phyloP scores from a whole-genome alignment of 2,888 invertebrate species.

The Acheta domesticus region DNA sequence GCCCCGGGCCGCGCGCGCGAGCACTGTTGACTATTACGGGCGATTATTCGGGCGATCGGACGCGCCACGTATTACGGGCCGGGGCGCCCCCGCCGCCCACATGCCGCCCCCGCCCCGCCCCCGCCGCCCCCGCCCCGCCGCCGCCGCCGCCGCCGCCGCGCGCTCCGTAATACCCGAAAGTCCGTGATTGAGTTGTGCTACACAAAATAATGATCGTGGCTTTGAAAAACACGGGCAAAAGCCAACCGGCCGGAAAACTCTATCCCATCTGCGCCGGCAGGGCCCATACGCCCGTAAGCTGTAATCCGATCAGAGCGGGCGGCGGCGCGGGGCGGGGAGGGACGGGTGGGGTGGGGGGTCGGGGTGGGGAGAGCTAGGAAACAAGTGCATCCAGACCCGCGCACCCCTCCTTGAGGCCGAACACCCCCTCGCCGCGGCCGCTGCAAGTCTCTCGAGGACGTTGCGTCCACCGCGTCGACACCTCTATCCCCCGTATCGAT shows the following conservation, averaged over 20 bases:
- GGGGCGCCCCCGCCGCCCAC: not conserved
- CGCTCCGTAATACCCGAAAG: conserved; percentile 19
- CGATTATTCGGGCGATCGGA: not conserved
- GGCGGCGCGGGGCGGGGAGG: not conserved
- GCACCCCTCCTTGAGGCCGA: too few relatives aligned
- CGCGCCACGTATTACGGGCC: not conserved
- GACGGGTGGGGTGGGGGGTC: too few relatives aligned
- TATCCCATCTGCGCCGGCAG: conserved; percentile 24
- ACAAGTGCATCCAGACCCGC: too few relatives aligned
- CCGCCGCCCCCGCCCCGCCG: not conserved
- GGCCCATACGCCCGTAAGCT: conserved; percentile 21
- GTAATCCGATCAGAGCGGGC: conserved; percentile 31
- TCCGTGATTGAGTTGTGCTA: conserved; percentile 33
- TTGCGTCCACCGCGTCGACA: too few relatives aligned
- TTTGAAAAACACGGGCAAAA: conserved; percentile 34
- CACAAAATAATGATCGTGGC: conserved; percentile 33
- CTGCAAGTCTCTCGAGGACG: too few relatives aligned
- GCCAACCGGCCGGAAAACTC: conserved; percentile 31
- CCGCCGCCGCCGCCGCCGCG: not conserved
- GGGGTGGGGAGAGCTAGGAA: too few relatives aligned
- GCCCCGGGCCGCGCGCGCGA: not conserved
- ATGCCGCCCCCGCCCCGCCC: not conserved
- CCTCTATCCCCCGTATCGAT: too few relatives aligned
- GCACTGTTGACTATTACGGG: not conserved
- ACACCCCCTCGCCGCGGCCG: too few relatives aligned